Evolutionary conservation across 2,113 vertebrate species (phyloP), one percentile per base, ranked within the genome.

Genomic region (Synodontis membranacea): DNA sequence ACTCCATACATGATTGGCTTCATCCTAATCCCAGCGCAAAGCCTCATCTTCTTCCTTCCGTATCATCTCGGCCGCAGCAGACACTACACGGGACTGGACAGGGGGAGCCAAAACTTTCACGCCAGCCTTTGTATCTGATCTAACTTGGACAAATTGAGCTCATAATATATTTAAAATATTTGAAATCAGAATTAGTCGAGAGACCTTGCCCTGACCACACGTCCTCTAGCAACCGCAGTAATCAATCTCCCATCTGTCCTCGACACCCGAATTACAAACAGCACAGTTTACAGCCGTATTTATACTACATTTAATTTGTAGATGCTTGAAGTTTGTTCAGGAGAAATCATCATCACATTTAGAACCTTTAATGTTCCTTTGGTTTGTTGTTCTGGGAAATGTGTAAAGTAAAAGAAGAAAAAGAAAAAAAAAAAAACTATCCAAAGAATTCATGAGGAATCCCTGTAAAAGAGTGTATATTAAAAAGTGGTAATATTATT

Each of bases 1-100:
- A 39, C 70, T 75, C 79, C 54, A 62, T 86, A 74, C 68, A 62
- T 50, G 79, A 75, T 82, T 82, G 79, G 75, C 79, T 60, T 72
- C n/a, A 21, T 48, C 52, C 79, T 81, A 82, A 82, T 75, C 79
- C 42, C 15, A 37, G 72, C 34, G 76, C 56, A 64, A 80, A 79
- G 75, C 58, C 34, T 79, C 75, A 85, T 76, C 84, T 79, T 62
- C 19, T 25, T 34, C 46, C n/a, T 60, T 44, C 80, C 56, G 46
- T 80, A 86, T 86, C 85, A 37, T 60, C 64, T 60, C 42, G 8
- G 75, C 54, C 34, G 37, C 31, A 82, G 25, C 42, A 48, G 25
- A 76, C n/a, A 14, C 42, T 21, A 52, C 54, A 39, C 75, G 14
- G 85, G 50, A 86, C 79, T n/a, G 37, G 28, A 42, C 39, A 8